Evolutionary conservation across 2,797 vertebrate genomes (phyloP).

Genomic region (Mormyrus hasselquistii): DNA sequence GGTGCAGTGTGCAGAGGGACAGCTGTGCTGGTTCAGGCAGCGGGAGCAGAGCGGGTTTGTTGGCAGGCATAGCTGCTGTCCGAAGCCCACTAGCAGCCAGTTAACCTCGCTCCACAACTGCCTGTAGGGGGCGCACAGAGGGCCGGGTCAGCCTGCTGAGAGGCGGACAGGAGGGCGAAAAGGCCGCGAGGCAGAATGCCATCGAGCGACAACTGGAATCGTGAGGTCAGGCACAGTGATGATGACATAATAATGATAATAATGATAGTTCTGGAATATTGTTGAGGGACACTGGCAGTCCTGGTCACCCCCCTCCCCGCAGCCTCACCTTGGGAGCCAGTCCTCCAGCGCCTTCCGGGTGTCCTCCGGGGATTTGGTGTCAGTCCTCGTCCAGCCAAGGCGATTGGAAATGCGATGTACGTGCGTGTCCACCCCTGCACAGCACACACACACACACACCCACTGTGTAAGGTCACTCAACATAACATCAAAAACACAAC

Average conservation of each 20-base stretch:
- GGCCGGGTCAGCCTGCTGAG: background rate
- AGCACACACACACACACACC: constrained; percentile 11
- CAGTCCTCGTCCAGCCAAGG: constrained; percentile 73
- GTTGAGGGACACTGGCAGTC: background rate
- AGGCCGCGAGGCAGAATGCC: background rate
- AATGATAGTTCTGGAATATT: background rate
- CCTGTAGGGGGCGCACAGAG: constrained; percentile 48
- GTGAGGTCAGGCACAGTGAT: background rate
- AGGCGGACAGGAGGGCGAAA: background rate
- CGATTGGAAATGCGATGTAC: constrained; percentile 89
- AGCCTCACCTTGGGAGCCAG: constrained; percentile 84
- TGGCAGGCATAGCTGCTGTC: constrained; percentile 88
- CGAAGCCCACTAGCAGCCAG: constrained; percentile 90
- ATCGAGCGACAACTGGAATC: background rate
- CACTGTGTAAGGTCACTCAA: background rate
- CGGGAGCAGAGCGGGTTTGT: constrained; percentile 71
- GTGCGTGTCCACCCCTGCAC: constrained; percentile 87
- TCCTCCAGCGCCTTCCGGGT: constrained; percentile 78
- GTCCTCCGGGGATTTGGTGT: constrained; percentile 73
- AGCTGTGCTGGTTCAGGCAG: constrained; percentile 80
- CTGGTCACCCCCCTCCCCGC: background rate
- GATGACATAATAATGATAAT: background rate
- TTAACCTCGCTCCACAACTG: constrained; percentile 91
- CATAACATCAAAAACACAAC: background rate
- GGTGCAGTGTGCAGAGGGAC: constrained; percentile 65